Conservation (phyloP, 1,140 invertebrate genomes). For the Chymomyza costata region DNA sequence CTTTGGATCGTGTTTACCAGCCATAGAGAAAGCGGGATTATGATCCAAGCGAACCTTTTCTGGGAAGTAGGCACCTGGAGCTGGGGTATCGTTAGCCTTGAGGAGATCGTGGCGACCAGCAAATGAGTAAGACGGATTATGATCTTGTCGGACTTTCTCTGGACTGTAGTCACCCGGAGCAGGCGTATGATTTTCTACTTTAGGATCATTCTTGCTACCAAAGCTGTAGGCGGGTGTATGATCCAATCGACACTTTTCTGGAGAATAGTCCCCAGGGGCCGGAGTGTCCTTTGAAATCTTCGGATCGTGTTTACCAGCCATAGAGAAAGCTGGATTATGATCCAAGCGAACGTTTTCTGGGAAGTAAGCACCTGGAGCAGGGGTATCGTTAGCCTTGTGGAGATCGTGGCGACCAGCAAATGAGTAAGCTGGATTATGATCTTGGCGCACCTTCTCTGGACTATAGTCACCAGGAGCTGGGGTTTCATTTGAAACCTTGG, state of each 20-base stretch:
- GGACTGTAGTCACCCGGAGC: slow-evolving; percentile 79
- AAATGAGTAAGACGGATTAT: slow-evolving; percentile 76
- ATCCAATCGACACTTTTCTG: slow-evolving; percentile 78
- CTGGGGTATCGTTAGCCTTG: slow-evolving; percentile 83
- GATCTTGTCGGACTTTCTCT: slow-evolving; percentile 78
- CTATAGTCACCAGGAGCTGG: slow-evolving; percentile 80
- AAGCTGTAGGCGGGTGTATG: slow-evolving; percentile 77
- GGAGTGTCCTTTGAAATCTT: slow-evolving; percentile 71
- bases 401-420: slow-evolving; percentile 77
- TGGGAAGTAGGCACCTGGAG: slow-evolving; percentile 77
- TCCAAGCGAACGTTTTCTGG: slow-evolving; percentile 80
- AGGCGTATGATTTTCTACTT: slow-evolving; percentile 50
- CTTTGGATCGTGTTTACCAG: slow-evolving; percentile 76
- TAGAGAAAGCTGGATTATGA: slow-evolving; percentile 77
- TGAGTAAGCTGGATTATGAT: slow-evolving; percentile 78
- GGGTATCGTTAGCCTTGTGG: slow-evolving; percentile 78
- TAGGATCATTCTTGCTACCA: slow-evolving; percentile 76
- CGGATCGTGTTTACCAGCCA: slow-evolving; percentile 76
- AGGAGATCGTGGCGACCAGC: slow-evolving; percentile 77
- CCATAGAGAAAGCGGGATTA: slow-evolving; percentile 78
- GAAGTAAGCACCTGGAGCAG: slow-evolving; percentile 78
- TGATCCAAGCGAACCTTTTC: slow-evolving; percentile 79
- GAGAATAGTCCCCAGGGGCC: slow-evolving; percentile 77
- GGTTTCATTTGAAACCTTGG: slow-evolving; percentile 80
- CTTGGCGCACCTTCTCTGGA: slow-evolving; percentile 80